phyloP scores from a whole-genome alignment of 2,888 invertebrate genomes.

The Ichneumoninae sp. region DNA sequence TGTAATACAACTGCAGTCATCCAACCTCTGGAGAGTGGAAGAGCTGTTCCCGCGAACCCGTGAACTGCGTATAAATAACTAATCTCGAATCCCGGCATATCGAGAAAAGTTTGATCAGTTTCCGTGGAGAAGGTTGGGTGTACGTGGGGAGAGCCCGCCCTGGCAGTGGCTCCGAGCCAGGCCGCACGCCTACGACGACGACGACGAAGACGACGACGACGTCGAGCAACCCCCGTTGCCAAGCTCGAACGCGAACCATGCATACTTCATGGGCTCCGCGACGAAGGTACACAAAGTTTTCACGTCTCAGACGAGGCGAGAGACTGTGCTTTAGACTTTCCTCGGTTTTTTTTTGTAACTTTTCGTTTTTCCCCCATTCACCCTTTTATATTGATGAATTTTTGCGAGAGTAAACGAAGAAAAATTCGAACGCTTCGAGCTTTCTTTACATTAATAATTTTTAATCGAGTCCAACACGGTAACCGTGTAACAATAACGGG shows the following conservation, averaged over 20 bases:
- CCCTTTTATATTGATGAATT: background rate
- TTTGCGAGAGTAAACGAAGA: background rate
- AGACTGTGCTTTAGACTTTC: conserved; percentile 45
- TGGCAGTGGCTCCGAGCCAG: conserved; percentile 69
- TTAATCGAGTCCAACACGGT: background rate
- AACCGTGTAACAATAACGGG: background rate
- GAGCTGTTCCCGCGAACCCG: conserved; percentile 44
- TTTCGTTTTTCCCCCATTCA: background rate
- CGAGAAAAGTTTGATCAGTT: conserved; percentile 82
- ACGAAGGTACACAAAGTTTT: conserved; percentile 70
- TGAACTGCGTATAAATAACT: conserved; percentile 77
- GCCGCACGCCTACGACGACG: conserved; percentile 41
- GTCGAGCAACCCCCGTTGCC: conserved; percentile 63
- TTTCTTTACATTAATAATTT: background rate
- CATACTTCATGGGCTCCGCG: conserved; percentile 70
- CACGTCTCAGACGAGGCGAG: conserved; percentile 66
- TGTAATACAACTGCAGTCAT: background rate
- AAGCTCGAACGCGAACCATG: conserved; percentile 66
- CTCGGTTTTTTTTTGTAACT: background rate
- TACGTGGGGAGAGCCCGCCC: conserved; percentile 65
- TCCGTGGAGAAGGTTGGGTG: conserved; percentile 57
- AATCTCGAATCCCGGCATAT: conserved; percentile 80
- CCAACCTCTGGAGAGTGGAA: conserved; percentile 11
- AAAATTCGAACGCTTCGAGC: background rate
- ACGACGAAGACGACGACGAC: conserved; percentile 49